Evolutionary conservation across 2,113 vertebrate genomes (phyloP), one percentile per base, ranked within the genome.

Genomic region (Paradisaea rubra): DNA sequence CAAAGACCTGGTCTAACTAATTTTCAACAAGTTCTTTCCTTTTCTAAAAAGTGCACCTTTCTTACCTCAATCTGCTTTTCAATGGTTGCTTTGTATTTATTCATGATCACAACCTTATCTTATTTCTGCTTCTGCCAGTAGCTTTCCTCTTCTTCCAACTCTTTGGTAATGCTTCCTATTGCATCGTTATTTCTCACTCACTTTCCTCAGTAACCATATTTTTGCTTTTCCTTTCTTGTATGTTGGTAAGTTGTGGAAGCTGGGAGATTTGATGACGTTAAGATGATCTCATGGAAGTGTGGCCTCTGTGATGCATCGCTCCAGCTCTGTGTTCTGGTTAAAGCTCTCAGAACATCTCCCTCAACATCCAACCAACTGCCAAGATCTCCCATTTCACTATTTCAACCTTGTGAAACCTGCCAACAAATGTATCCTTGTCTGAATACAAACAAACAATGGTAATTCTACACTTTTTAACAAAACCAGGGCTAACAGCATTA

Each of bases 401-500:
- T 76, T 70, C 31, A 68, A 3, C 20, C n/a, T 39, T 33, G 7
- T 28, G 33, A 42, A 66, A 73, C 30, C 25, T 17, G 24, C 12
- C 20, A 68, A 35, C 15, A 68, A 33, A 41, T 52, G 64, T 28
- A 44, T 69, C 37, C 21, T 60, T n/a, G 16, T 64, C 70, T 49
- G 22, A 85, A 52, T 2, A 69, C 3, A 24, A 88, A 41, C 15
- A 54, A 86, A 9, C 23, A 70, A 18, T 18, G 18, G 50, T 13
- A 66, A 31, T 28, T 68, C 23, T 20, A 50, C 1, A 4, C 11
- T 35, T 77, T 78, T 42, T 35, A 86, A 66, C 12, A 16, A 70
- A 50, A 79, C 15, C 9, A 33, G 8, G 24, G 9, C 35, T 74
- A 71, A 74, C 2, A n/a, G 44, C 1, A 0, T n/a, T n/a, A 81